phyloP scores from a whole-genome alignment of 2,113 vertebrate genomes.

The Caranx ignobilis region DNA sequence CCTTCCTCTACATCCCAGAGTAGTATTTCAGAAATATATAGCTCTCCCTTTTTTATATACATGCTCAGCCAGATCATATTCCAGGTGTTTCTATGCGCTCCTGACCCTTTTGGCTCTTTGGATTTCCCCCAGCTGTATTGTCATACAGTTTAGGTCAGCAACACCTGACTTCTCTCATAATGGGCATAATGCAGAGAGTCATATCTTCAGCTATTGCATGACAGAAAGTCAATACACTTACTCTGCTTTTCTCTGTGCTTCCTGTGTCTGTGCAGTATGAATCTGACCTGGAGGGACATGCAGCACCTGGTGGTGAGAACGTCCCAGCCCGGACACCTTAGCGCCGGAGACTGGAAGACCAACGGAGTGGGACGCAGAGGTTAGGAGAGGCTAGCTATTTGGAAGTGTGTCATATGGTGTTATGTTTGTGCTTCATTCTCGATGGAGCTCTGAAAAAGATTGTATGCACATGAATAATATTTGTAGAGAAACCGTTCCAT shows the following conservation, averaged over 20 bases:
- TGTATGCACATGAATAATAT: neutral
- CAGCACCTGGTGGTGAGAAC: slow-evolving; percentile 97
- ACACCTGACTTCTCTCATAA: slow-evolving; percentile 39
- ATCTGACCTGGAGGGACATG: slow-evolving; percentile 98
- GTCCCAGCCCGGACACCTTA: slow-evolving; percentile 90
- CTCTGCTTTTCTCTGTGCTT: slow-evolving; percentile 24
- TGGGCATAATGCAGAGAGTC: slow-evolving; percentile 37
- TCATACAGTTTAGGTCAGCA: slow-evolving; percentile 41
- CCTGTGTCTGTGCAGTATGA: slow-evolving; percentile 84
- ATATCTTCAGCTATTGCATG: slow-evolving; percentile 29
- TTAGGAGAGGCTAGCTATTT: slow-evolving; percentile 52
- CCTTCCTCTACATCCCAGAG: slow-evolving; percentile 13
- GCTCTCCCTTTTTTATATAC: neutral
- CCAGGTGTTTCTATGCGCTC: slow-evolving; percentile 33
- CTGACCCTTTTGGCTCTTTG: slow-evolving; percentile 61
- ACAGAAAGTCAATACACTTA: slow-evolving; percentile 29
- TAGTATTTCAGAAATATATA: slow-evolving; percentile 39
- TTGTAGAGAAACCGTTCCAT: neutral
- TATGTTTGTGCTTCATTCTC: slow-evolving; percentile 3
- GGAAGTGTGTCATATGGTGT: neutral
- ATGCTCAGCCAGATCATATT: slow-evolving; percentile 42
- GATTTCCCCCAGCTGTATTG: slow-evolving; percentile 42
- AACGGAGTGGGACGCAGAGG: slow-evolving; percentile 96
- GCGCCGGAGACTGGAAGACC: slow-evolving; percentile 93
- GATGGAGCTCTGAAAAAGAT: neutral